Conservation (phyloP, 1,140 invertebrate genomes). For the Leptinotarsa defecta region DNA sequence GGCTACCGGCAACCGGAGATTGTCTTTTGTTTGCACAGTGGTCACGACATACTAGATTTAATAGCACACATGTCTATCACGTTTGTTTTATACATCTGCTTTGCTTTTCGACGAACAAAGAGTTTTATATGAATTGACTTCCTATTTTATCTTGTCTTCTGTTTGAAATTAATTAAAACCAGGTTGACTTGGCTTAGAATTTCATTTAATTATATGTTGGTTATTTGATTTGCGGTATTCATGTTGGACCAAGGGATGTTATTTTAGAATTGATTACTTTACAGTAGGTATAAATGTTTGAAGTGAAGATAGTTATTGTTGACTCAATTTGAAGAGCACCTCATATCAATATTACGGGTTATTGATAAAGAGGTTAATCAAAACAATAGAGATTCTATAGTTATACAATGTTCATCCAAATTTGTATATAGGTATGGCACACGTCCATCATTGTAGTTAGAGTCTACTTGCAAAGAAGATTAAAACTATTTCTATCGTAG, state of each 20-base stretch:
- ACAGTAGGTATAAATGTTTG: not conserved
- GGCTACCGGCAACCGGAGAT: slow-evolving; percentile 40
- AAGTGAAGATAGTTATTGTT: too few relatives aligned
- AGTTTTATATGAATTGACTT: slow-evolving; percentile 27
- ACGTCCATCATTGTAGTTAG: too few relatives aligned
- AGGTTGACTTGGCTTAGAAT: slow-evolving; percentile 4
- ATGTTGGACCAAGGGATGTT: not conserved
- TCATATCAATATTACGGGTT: too few relatives aligned
- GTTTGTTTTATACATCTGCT: slow-evolving; percentile 40
- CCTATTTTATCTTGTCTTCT: slow-evolving; percentile 20
- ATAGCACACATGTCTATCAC: slow-evolving; percentile 40
- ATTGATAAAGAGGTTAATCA: too few relatives aligned
- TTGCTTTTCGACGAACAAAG: slow-evolving; percentile 24
- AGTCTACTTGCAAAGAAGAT: too few relatives aligned
- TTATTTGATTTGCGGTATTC: slow-evolving; percentile 5
- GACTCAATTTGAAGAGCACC: too few relatives aligned
- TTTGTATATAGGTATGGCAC: too few relatives aligned
- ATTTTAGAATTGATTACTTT: not conserved
- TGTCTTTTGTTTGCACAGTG: slow-evolving; percentile 43
- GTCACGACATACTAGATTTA: slow-evolving; percentile 35
- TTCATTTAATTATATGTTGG: slow-evolving; percentile 8
- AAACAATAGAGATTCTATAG: too few relatives aligned
- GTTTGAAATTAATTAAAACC: slow-evolving; percentile 25
- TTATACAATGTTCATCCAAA: too few relatives aligned
- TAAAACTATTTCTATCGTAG: too few relatives aligned